phyloP scores from a whole-genome alignment of 2,797 vertebrate genomes.

The Picus viridis region DNA sequence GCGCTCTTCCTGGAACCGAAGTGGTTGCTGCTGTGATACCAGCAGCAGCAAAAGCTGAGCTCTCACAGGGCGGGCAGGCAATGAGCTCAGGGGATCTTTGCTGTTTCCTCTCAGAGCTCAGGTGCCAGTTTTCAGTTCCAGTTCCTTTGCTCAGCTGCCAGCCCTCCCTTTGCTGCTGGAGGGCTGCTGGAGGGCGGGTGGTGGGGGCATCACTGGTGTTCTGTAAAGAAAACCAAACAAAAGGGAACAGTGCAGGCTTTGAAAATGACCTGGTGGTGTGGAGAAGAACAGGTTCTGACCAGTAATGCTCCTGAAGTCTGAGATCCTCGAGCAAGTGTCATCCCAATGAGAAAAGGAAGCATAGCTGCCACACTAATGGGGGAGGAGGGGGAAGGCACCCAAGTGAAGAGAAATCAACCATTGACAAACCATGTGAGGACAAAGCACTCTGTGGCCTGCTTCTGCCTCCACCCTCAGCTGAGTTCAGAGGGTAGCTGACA shows the following conservation, averaged over 20 bases:
- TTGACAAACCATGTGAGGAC: background rate
- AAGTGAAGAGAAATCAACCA: background rate
- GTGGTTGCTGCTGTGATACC: background rate
- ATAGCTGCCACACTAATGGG: background rate
- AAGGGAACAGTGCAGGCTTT: background rate
- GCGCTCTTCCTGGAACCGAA: slow-evolving; percentile 32
- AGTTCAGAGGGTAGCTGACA: background rate
- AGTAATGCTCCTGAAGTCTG: background rate
- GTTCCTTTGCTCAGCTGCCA: background rate
- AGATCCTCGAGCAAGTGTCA: background rate
- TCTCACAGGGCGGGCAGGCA: background rate
- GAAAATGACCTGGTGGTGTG: background rate
- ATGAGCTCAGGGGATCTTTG: background rate
- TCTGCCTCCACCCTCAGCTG: background rate
- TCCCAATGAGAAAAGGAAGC: background rate
- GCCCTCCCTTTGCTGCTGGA: background rate
- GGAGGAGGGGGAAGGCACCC: background rate
- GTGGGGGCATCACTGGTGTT: background rate
- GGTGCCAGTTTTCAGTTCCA: background rate
- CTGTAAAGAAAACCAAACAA: background rate
- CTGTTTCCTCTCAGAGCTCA: background rate
- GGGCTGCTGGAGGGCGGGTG: background rate
- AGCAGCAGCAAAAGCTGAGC: background rate
- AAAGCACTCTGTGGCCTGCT: background rate
- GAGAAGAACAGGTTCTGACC: background rate